Percentiles rank a stretch among this genome's conserved stretches.
Conservation (phyloP, 2,113 vertebrate species). For the Noctilio leporinus region DNA sequence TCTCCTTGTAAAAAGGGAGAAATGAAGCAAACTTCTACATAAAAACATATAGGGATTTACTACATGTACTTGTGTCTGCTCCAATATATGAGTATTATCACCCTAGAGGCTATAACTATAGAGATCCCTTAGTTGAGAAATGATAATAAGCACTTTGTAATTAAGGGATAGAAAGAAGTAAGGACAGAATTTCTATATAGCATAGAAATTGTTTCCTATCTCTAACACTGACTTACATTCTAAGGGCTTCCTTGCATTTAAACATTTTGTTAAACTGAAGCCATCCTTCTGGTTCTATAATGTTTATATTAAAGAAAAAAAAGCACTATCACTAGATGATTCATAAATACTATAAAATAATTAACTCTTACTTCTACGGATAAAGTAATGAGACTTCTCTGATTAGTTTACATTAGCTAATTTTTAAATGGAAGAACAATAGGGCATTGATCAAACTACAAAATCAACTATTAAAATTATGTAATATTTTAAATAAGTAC, state of each 20-base stretch:
- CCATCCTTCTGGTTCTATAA: neutral
- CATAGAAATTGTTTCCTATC: neutral
- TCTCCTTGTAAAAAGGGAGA: neutral
- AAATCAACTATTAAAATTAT: constrained; percentile 1
- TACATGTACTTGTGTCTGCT: neutral
- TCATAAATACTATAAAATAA: neutral
- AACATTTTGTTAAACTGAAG: neutral
- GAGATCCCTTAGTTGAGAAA: neutral
- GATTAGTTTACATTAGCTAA: neutral
- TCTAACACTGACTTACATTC: neutral
- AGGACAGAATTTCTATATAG: neutral
- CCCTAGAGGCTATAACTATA: neutral
- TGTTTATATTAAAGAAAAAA: neutral
- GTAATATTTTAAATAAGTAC: neutral
- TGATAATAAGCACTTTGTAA: neutral
- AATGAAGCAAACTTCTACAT: neutral
- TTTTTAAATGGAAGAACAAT: constrained; percentile 17
- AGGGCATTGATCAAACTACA: neutral
- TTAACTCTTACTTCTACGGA: neutral
- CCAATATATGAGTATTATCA: neutral
- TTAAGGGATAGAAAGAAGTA: neutral
- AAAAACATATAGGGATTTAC: neutral
- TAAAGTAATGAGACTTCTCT: neutral
- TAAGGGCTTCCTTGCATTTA: neutral
- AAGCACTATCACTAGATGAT: neutral